Percentiles rank a stretch among this genome's conserved stretches.
phyloP scores from a whole-genome alignment of 2,797 vertebrate species.

The Psittacula derbiana region DNA sequence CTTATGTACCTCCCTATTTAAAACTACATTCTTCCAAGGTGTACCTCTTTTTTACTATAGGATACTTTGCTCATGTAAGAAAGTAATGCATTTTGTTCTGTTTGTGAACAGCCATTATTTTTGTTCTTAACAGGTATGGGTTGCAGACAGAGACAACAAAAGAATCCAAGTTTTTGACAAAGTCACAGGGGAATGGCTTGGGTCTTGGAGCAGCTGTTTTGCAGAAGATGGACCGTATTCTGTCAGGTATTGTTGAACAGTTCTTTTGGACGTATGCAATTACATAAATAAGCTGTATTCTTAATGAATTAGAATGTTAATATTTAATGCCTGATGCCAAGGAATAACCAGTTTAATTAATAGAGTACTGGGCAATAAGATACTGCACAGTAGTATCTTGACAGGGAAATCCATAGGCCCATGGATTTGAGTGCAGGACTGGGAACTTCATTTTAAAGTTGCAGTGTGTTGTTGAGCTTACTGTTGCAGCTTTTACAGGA shows the following conservation, averaged over 20 bases:
- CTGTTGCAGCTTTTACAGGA: background rate
- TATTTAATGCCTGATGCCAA: background rate
- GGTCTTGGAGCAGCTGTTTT: conserved; percentile 90
- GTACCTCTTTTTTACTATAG: background rate
- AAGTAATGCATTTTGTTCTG: background rate
- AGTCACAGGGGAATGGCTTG: conserved; percentile 89
- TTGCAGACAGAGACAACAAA: conserved; percentile 92
- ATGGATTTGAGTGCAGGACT: background rate
- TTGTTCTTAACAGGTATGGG: conserved; percentile 85
- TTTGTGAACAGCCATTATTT: background rate
- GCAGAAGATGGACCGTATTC: conserved; percentile 89
- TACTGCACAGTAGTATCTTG: background rate
- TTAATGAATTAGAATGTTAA: background rate
- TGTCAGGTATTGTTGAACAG: conserved; percentile 77
- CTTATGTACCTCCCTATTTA: background rate
- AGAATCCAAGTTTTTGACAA: conserved; percentile 94
- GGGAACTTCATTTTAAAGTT: background rate
- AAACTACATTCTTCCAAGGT: background rate
- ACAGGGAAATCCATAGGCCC: background rate
- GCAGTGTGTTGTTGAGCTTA: background rate
- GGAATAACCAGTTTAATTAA: background rate
- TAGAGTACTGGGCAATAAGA: background rate
- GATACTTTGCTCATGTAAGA: background rate
- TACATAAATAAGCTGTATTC: background rate
- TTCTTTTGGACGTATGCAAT: background rate